These are phyloP conservation scores for Physocephala rufipes DNA, from an alignment of 2,888 invertebrate species.

Conservation along the genomic window DNA sequence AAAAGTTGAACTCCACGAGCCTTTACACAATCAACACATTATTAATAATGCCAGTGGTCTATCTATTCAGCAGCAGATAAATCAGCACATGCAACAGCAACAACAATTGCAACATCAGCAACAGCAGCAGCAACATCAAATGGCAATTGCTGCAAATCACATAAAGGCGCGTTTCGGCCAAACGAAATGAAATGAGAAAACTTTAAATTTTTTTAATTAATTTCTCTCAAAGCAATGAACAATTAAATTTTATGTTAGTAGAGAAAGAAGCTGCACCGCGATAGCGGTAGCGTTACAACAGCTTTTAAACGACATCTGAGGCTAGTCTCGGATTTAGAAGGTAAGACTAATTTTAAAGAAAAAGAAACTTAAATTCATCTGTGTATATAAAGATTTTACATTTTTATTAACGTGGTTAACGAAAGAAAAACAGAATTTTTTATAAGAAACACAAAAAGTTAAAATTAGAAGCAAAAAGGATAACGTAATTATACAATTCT, in stretches of 20 bases:
- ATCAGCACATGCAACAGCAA: slow-evolving; percentile 60
- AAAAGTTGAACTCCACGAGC: slow-evolving; percentile 62
- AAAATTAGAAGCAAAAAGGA: slow-evolving; percentile 16
- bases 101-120: slow-evolving; percentile 49
- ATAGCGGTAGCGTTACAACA: slow-evolving; percentile 39
- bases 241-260: too few species aligned
- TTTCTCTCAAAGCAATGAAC: slow-evolving; percentile 37
- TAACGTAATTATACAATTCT: slow-evolving; percentile 1
- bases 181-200: slow-evolving; percentile 52
- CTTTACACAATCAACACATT: slow-evolving; percentile 60
- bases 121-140: slow-evolving; percentile 51
- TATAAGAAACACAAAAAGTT: slow-evolving; percentile 38
- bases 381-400: slow-evolving; percentile 52
- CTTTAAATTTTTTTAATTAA: background rate
- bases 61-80: slow-evolving; percentile 61
- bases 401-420: slow-evolving; percentile 49
- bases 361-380: slow-evolving; percentile 48
- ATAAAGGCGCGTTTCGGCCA: slow-evolving; percentile 64
- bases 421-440: too few species aligned
- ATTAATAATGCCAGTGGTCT: slow-evolving; percentile 61
- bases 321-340: slow-evolving; percentile 24
- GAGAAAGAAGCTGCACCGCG: slow-evolving; percentile 43
- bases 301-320: slow-evolving; percentile 18
- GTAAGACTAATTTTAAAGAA: slow-evolving; percentile 33
- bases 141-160: slow-evolving; percentile 54